A percentile compares a stretch with the other conserved stretches of the same genome.
Conservation (phyloP, 2,113 vertebrate species). For the Eretmodus cyanostictus region DNA sequence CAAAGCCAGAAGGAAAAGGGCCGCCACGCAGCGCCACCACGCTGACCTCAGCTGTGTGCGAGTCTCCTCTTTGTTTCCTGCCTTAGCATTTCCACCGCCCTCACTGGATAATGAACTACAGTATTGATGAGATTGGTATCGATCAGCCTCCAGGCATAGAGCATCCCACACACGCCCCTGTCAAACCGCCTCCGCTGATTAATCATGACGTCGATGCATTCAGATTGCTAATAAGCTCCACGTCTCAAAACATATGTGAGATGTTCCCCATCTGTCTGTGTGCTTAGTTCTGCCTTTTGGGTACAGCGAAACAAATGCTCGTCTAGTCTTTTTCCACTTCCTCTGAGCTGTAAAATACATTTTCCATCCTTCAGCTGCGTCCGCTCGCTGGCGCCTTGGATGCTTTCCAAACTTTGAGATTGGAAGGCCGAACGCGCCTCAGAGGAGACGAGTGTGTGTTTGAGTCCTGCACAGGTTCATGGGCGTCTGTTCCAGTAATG, state of each 20-base stretch:
- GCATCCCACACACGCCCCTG: not conserved
- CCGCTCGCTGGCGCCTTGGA: not conserved
- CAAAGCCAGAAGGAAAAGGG: not conserved
- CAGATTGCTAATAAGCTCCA: not conserved
- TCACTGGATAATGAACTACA: not conserved
- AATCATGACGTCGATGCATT: not conserved
- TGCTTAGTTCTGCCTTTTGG: not conserved
- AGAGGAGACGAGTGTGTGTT: not conserved
- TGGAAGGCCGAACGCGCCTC: not conserved
- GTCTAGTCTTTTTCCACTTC: accelerated
- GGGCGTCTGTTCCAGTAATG: not conserved
- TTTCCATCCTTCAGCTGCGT: not conserved
- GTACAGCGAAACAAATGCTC: not conserved
- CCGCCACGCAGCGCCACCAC: not conserved
- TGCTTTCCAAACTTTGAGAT: not conserved
- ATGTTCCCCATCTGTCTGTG: not conserved
- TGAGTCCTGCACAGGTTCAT: not conserved
- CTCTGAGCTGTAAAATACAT: not conserved
- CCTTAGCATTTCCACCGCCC: not conserved
- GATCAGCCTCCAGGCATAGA: not conserved
- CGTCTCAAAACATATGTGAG: not conserved
- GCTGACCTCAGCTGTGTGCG: not conserved
- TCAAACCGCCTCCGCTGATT: not conserved
- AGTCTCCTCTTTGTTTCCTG: not conserved
- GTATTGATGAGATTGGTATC: not conserved